These are phyloP conservation scores for Mesorhabditis belari DNA, from an alignment of 2,888 invertebrate genomes.

Conservation along the genomic window DNA sequence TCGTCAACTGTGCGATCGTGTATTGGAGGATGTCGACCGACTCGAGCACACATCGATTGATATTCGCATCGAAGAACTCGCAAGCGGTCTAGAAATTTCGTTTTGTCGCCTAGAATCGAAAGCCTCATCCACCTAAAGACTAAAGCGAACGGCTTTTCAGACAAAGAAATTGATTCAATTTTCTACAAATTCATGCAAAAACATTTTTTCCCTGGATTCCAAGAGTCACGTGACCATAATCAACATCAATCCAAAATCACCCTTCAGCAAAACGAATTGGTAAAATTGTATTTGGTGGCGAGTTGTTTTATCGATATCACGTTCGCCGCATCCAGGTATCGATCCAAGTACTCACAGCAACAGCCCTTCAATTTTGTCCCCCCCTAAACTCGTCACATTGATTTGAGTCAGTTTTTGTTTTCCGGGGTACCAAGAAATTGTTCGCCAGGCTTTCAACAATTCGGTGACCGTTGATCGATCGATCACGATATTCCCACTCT, in stretches of 20 bases:
- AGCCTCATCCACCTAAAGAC: too few relatives aligned
- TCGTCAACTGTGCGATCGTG: slow-evolving; percentile 57
- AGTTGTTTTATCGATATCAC: slow-evolving; percentile 64
- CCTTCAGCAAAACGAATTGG: slow-evolving; percentile 60
- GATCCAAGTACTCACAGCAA: slow-evolving; percentile 65
- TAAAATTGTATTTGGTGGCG: slow-evolving; percentile 63
- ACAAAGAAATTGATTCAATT: too few relatives aligned
- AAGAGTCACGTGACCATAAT: not conserved
- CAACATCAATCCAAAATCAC: slow-evolving; percentile 39
- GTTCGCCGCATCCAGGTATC: slow-evolving; percentile 63
- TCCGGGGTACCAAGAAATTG: slow-evolving; percentile 61
- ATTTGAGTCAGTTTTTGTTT: slow-evolving; percentile 19
- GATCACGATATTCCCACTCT: slow-evolving; percentile 64
- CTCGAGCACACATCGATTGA: slow-evolving; percentile 56
- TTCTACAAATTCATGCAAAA: not conserved
- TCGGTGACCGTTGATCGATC: slow-evolving; percentile 64
- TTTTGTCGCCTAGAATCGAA: too few relatives aligned
- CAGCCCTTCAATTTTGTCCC: slow-evolving; percentile 59
- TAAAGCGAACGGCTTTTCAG: too few relatives aligned
- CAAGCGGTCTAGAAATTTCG: slow-evolving; percentile 25
- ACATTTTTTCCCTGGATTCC: not conserved
- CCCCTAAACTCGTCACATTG: slow-evolving; percentile 35
- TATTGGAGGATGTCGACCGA: slow-evolving; percentile 61
- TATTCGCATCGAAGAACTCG: slow-evolving; percentile 46
- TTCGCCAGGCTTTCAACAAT: slow-evolving; percentile 63